Base-by-base conservation (phyloP, 2,888 invertebrate genomes). In the Cephus spinipes region DNA sequence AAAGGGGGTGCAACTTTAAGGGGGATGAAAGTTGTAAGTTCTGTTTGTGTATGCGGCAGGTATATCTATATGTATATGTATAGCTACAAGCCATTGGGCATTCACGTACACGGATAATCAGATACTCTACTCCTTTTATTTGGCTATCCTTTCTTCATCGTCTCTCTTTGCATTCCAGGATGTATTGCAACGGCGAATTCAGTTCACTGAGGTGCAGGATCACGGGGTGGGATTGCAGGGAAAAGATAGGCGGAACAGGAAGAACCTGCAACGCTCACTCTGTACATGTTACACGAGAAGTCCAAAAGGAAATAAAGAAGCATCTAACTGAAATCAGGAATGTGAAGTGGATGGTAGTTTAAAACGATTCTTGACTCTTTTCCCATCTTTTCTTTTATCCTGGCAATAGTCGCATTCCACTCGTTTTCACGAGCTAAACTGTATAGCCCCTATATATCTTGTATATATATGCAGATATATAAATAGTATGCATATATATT, bases 321-420 rank as follows among this genome's bases (percentile, higher is more conserved):
- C 80, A 82, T 79, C 83, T 86, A 86, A 87, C 87, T 84, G 87
- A 88, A 88, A 87, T 88, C 88, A 87, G 87, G 86, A 88, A 88
- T 88, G 87, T 84, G 85, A 87, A 86, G 87, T 84, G 83, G 85
- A 83, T 83, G 86, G 86, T 87, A 85, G 85, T 88, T 86, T 87
- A 87, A 87, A 87, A 83, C 85, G 87, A 87, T 86, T 85, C 83
- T 78, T 83, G 76, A 79, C 78, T 77, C 75, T 76, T 76, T 34
- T 74, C 75, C 75, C 75, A 31, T 35, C 75, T 68, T 69, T 76
- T 32, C 73, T 73, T 73, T 73, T 73, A 73, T 33, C 69, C 23
- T 69, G 12, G 69, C 76, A 76, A 73, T 76, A 76, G 76, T 68
- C 76, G 74, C 79, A 79, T 79, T 77, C 77, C 79, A 33, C 78